These are phyloP conservation scores for Saccopteryx leptura DNA, from an alignment of 2,113 vertebrate species.

Conservation along the genomic window DNA sequence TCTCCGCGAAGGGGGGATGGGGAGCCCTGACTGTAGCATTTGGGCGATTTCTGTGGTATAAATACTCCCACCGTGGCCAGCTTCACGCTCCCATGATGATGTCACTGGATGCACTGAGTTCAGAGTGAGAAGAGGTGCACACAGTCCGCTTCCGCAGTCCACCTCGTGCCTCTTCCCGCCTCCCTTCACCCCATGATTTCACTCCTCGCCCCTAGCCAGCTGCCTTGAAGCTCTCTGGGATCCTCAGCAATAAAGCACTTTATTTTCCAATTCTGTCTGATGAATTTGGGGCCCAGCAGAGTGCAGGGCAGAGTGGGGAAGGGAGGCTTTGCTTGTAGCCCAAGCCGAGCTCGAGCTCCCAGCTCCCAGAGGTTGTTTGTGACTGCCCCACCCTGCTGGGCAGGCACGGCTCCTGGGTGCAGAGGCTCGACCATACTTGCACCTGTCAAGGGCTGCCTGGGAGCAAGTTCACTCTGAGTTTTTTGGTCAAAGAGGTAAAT, in stretches of 20 bases:
- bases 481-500: neutral
- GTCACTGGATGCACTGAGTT: neutral
- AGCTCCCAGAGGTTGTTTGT: neutral
- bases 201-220: neutral
- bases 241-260: constrained; percentile 80
- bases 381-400: neutral
- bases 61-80: neutral
- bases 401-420: neutral
- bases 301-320: neutral
- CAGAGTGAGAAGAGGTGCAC: neutral
- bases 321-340: neutral
- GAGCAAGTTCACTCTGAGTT: neutral
- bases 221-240: constrained; percentile 29
- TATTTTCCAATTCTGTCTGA: constrained; percentile 64
- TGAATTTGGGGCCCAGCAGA: neutral
- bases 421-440: neutral
- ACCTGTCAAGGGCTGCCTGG: neutral
- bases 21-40: neutral
- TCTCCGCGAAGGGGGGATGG: neutral
- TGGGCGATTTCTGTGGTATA: neutral
- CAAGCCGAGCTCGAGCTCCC: neutral
- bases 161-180: neutral
- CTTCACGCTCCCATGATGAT: neutral
- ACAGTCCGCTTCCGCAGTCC: neutral
- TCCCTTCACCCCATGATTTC: neutral